phyloP scores from a whole-genome alignment of 2,888 invertebrate genomes.

The Aleiodes leptofemur region DNA sequence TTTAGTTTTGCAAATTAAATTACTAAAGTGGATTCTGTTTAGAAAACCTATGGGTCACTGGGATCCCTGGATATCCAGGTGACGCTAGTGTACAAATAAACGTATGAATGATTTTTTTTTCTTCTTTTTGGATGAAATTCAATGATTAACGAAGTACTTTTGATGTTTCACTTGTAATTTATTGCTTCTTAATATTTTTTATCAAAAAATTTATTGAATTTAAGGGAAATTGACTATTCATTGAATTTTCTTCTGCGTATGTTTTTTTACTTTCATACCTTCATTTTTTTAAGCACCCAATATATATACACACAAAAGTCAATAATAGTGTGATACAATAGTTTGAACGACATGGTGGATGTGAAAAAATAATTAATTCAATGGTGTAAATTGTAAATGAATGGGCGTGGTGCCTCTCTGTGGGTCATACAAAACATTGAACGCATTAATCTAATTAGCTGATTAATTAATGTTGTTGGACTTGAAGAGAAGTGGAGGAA shows the following conservation, averaged over 20 bases:
- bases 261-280: too few relatives aligned
- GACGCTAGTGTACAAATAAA: conserved; percentile 4
- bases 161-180: not conserved
- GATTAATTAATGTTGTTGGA: too few relatives aligned
- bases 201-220: too few relatives aligned
- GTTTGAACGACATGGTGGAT: too few relatives aligned
- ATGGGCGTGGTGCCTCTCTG: conserved; percentile 50
- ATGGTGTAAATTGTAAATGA: conserved; percentile 54
- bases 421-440: not conserved
- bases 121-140: not conserved
- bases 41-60: conserved; percentile 10
- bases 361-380: not conserved
- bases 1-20: too few relatives aligned
- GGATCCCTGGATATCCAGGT: conserved; percentile 32
- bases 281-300: too few relatives aligned
- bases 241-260: too few relatives aligned
- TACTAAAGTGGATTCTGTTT: conserved; percentile 10
- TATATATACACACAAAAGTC: too few relatives aligned
- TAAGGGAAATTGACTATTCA: too few relatives aligned
- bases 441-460: not conserved
- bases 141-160: not conserved
- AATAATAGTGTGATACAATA: too few relatives aligned
- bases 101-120: not conserved
- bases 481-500: too few relatives aligned
- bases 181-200: not conserved